These are phyloP conservation scores for Carpatolechia fugitivella DNA, from an alignment of 2,888 invertebrate species.

Conservation along the genomic window DNA sequence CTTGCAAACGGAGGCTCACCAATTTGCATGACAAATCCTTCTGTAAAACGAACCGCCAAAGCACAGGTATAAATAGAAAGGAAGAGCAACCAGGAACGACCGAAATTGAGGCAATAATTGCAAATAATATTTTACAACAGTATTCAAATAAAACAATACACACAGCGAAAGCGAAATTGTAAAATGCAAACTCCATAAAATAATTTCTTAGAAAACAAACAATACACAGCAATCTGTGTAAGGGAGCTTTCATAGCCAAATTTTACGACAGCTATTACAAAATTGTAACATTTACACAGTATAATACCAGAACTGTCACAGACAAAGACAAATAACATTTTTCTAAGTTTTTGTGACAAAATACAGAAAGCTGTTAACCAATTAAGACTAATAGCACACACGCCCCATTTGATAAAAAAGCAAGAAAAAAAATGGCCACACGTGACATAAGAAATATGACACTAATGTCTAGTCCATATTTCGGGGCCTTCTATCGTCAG, in stretches of 20 bases:
- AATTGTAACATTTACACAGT: conserved; percentile 28
- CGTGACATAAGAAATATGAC: conserved; percentile 55
- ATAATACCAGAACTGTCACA: background rate
- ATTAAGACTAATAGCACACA: conserved; percentile 62
- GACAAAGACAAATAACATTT: conserved; percentile 5
- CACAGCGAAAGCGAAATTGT: background rate
- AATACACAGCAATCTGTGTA: conserved; percentile 31
- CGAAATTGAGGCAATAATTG: conserved; percentile 26
- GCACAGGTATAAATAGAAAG: conserved; percentile 5
- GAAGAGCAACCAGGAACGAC: conserved; percentile 8
- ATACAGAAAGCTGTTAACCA: conserved; percentile 56
- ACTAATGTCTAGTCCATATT: conserved; percentile 50
- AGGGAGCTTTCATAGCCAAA: conserved; percentile 24
- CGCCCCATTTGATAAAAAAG: conserved; percentile 47
- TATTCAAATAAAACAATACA: conserved; percentile 9
- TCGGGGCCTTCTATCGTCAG: conserved; percentile 26
- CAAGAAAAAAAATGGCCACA: conserved; percentile 45
- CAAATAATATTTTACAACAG: conserved; percentile 29
- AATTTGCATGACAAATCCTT: conserved; percentile 18
- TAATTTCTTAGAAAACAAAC: background rate
- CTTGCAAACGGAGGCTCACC: conserved; percentile 20
- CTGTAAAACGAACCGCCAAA: background rate
- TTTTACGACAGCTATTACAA: conserved; percentile 25
- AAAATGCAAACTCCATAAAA: background rate
- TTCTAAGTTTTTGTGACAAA: conserved; percentile 36